These are phyloP conservation scores for Papilio dardanus DNA, from an alignment of 1,140 invertebrate genomes.

Conservation along the genomic window DNA sequence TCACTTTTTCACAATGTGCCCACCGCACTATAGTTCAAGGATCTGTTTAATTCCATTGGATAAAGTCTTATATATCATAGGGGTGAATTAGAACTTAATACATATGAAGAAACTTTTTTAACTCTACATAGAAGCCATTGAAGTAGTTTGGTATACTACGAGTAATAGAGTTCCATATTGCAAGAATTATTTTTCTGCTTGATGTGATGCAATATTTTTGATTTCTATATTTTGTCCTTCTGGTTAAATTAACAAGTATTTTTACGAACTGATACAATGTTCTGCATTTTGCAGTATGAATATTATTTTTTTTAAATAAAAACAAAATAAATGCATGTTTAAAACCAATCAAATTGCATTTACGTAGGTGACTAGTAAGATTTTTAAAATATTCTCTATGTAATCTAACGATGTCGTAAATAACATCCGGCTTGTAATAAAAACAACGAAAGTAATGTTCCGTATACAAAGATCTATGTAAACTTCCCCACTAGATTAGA, in stretches of 20 bases:
- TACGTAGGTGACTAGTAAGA: slow-evolving; percentile 2
- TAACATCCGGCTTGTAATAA: slow-evolving; percentile 8
- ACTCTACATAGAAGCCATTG: too few species aligned
- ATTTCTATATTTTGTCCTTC: too few species aligned
- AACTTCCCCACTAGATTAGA: slow-evolving; percentile 6
- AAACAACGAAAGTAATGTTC: slow-evolving; percentile 19
- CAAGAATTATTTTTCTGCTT: too few species aligned
- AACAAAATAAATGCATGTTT: neutral
- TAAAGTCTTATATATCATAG: neutral
- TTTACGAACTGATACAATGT: too few species aligned
- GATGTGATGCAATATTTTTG: too few species aligned
- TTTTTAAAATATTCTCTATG: slow-evolving; percentile 7
- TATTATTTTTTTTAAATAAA: too few species aligned
- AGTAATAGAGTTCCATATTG: too few species aligned
- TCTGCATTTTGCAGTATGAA: neutral
- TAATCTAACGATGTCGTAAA: slow-evolving; percentile 23
- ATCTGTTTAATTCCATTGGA: neutral
- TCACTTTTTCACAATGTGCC: slow-evolving; percentile 7
- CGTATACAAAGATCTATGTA: slow-evolving; percentile 16
- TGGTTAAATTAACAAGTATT: too few species aligned
- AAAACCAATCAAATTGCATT: neutral
- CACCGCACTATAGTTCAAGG: neutral
- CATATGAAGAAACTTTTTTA: neutral
- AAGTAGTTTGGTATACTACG: too few species aligned
- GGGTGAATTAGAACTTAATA: neutral